Percentiles rank a stretch among this genome's conserved stretches.
phyloP scores from a whole-genome alignment of 2,888 invertebrate species.

The Sisyra terminalis region DNA sequence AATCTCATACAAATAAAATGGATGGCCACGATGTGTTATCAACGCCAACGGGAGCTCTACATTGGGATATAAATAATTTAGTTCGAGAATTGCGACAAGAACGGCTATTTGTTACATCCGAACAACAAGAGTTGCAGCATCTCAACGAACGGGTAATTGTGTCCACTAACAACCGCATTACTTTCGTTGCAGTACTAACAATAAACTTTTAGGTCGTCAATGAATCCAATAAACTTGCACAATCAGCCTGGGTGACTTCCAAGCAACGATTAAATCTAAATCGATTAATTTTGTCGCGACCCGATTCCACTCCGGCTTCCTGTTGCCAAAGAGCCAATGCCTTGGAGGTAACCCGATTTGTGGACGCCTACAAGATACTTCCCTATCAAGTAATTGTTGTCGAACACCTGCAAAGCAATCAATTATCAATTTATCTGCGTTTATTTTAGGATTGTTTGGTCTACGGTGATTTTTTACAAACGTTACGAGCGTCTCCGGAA shows the following conservation, averaged over 20 bases:
- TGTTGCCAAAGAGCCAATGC: slow-evolving; percentile 56
- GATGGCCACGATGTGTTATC: slow-evolving; percentile 6
- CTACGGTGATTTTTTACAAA: slow-evolving; percentile 51
- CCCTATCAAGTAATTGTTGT: slow-evolving; percentile 70
- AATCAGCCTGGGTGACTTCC: slow-evolving; percentile 74
- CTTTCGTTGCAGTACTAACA: too few species aligned
- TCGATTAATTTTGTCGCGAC: slow-evolving; percentile 53
- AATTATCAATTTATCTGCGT: slow-evolving; percentile 56
- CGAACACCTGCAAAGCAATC: slow-evolving; percentile 67
- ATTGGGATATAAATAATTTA: slow-evolving; percentile 40
- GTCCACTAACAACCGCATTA: slow-evolving; percentile 11
- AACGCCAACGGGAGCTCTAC: slow-evolving; percentile 19
- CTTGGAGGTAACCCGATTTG: slow-evolving; percentile 45
- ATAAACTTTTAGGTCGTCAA: slow-evolving; percentile 27
- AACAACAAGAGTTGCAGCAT: slow-evolving; percentile 63
- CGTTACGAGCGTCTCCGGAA: slow-evolving; percentile 49
- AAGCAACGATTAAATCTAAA: slow-evolving; percentile 73
- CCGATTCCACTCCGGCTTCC: slow-evolving; percentile 57
- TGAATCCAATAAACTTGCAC: slow-evolving; percentile 40
- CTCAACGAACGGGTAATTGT: slow-evolving; percentile 54
- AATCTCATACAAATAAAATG: slow-evolving; percentile 6
- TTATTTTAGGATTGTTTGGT: slow-evolving; percentile 33
- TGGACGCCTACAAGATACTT: slow-evolving; percentile 68
- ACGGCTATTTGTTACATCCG: slow-evolving; percentile 71
- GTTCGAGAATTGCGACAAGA: slow-evolving; percentile 63